Percentiles rank a stretch among this genome's conserved stretches.
phyloP scores from a whole-genome alignment of 2,797 vertebrate species.

The Denticeps clupeoides region DNA sequence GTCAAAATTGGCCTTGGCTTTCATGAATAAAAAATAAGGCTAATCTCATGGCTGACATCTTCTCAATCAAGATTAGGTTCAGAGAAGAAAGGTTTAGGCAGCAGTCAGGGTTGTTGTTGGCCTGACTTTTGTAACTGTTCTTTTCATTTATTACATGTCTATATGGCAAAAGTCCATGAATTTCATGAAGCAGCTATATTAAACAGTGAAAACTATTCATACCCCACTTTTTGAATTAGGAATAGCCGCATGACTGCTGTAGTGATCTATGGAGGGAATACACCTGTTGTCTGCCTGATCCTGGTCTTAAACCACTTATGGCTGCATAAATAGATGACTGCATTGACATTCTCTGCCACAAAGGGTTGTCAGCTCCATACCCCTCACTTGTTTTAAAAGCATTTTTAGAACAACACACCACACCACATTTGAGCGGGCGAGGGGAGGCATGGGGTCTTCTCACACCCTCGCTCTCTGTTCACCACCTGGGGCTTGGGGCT shows the following conservation, averaged over 20 bases:
- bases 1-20: not conserved
- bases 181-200: too few species aligned
- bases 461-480: too few species aligned
- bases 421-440: too few species aligned
- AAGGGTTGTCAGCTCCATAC: too few species aligned
- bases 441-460: too few species aligned
- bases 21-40: not conserved
- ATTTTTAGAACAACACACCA: too few species aligned
- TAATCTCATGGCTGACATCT: not conserved
- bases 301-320: not conserved
- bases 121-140: not conserved
- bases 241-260: too few species aligned
- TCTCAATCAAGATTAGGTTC: not conserved
- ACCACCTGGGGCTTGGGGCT: too few species aligned
- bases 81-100: not conserved
- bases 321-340: not conserved
- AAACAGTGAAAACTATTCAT: not conserved
- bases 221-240: not conserved
- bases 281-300: constrained; percentile 2
- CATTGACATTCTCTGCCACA: too few species aligned
- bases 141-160: too few species aligned
- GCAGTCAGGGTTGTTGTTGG: not conserved
- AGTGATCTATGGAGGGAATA: constrained; percentile 1
- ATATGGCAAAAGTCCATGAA: too few species aligned
- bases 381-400: too few species aligned